Evolutionary conservation across 2,113 vertebrate genomes (phyloP).

Genomic region (Rhineura floridana): DNA sequence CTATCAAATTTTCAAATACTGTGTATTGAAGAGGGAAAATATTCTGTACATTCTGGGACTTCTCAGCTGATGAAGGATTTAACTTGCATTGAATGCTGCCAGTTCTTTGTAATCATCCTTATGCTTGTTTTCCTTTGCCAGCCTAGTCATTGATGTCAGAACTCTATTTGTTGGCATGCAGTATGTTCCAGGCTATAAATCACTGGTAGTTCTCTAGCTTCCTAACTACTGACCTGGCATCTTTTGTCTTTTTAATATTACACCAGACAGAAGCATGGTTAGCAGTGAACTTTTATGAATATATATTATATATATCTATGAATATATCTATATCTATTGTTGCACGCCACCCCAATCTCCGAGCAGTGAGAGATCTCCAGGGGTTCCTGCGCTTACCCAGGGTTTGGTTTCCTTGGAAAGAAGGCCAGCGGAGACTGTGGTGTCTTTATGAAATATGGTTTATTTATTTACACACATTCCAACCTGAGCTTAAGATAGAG

Average conservation of each 20-base stretch:
- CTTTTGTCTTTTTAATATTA: slow-evolving; percentile 4
- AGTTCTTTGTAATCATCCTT: background rate
- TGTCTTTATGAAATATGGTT: too few species aligned
- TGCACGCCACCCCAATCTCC: too few species aligned
- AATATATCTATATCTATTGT: too few species aligned
- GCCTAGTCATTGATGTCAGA: background rate
- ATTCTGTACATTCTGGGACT: background rate
- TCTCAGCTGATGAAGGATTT: slow-evolving; percentile 24
- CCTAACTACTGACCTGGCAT: background rate
- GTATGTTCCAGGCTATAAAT: background rate
- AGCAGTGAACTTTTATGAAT: slow-evolving; percentile 13
- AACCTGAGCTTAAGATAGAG: too few species aligned
- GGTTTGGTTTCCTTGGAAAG: too few species aligned
- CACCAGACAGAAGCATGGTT: background rate
- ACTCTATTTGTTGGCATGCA: background rate
- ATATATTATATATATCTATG: too few species aligned
- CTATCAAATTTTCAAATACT: background rate
- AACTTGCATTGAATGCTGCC: background rate
- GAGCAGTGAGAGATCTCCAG: too few species aligned
- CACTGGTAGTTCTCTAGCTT: background rate
- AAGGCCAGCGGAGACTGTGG: too few species aligned
- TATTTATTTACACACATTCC: too few species aligned
- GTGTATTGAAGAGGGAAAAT: background rate
- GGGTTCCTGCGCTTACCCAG: too few species aligned
- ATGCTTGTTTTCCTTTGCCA: slow-evolving; percentile 16